phyloP scores from a whole-genome alignment of 2,888 invertebrate species.

The Cheilosia urbana region DNA sequence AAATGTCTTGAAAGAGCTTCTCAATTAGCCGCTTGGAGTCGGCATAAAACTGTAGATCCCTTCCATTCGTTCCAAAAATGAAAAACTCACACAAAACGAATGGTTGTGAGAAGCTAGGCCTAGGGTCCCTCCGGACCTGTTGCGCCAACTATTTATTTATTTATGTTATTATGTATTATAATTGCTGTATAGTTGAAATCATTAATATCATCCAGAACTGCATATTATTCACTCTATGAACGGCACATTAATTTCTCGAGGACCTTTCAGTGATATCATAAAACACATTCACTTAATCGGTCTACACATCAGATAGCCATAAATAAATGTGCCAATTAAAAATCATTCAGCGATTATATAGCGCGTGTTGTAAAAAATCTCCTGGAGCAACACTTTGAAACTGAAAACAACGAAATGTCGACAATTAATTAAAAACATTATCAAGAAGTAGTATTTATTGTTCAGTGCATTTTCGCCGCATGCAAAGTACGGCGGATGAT shows the following conservation, averaged over 20 bases:
- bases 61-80: too few relatives aligned
- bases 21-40: too few relatives aligned
- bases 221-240: background rate
- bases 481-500: constrained; percentile 35
- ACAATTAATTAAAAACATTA: constrained; percentile 62
- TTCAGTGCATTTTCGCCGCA: constrained; percentile 16
- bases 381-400: constrained; percentile 3
- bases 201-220: too few relatives aligned
- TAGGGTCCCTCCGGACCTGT: too few relatives aligned
- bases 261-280: constrained; percentile 13
- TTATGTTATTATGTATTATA: too few relatives aligned
- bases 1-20: too few relatives aligned
- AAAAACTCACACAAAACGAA: too few relatives aligned
- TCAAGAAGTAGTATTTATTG: constrained; percentile 47
- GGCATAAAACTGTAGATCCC: too few relatives aligned
- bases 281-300: background rate
- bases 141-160: too few relatives aligned
- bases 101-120: too few relatives aligned
- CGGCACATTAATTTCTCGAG: background rate
- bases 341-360: constrained; percentile 10
- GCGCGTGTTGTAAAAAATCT: constrained; percentile 1
- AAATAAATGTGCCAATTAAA: constrained; percentile 38
- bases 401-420: constrained; percentile 36
- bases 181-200: too few relatives aligned
- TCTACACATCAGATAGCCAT: constrained; percentile 5